These are phyloP conservation scores for Philypnodon macrostomus DNA, from an alignment of 2,797 vertebrate species.

Conservation along the genomic window DNA sequence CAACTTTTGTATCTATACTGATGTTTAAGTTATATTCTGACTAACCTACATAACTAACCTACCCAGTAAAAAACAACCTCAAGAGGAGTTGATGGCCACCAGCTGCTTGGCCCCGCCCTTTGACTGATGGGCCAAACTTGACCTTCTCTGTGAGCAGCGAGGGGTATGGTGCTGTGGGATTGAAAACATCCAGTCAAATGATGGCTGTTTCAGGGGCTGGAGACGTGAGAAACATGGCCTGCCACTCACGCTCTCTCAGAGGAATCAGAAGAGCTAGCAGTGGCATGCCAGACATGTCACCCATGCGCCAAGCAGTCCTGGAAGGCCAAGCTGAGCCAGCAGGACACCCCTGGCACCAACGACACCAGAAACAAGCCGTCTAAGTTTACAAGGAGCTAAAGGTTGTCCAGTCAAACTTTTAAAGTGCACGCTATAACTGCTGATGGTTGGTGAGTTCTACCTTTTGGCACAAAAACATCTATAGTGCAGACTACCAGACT, in stretches of 20 bases:
- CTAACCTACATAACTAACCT: too few relatives aligned
- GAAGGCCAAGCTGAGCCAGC: constrained; percentile 66
- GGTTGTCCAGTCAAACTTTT: not conserved
- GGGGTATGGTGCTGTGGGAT: constrained; percentile 53
- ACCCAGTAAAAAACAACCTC: constrained; percentile 40
- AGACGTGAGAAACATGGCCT: constrained; percentile 74
- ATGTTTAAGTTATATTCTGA: not conserved
- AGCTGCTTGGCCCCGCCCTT: constrained; percentile 70
- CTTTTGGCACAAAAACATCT: not conserved
- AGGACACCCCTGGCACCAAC: constrained; percentile 28
- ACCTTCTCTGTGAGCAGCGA: constrained; percentile 71
- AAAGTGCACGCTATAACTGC: constrained; percentile 1
- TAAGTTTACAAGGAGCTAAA: constrained; percentile 13
- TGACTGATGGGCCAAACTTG: constrained; percentile 83
- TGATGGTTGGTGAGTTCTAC: not conserved
- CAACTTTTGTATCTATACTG: not conserved
- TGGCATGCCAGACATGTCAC: constrained; percentile 75
- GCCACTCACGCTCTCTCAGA: constrained; percentile 69
- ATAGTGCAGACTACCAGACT: too few relatives aligned
- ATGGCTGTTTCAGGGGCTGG: constrained; percentile 75
- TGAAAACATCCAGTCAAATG: constrained; percentile 81
- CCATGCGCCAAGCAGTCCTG: constrained; percentile 71
- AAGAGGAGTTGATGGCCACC: constrained; percentile 70
- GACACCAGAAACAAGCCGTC: constrained; percentile 21
- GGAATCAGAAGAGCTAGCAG: constrained; percentile 69